phyloP scores from a whole-genome alignment of 53 echinoderm and acorn worm genomes.

The Mesocentrotus franciscanus region DNA sequence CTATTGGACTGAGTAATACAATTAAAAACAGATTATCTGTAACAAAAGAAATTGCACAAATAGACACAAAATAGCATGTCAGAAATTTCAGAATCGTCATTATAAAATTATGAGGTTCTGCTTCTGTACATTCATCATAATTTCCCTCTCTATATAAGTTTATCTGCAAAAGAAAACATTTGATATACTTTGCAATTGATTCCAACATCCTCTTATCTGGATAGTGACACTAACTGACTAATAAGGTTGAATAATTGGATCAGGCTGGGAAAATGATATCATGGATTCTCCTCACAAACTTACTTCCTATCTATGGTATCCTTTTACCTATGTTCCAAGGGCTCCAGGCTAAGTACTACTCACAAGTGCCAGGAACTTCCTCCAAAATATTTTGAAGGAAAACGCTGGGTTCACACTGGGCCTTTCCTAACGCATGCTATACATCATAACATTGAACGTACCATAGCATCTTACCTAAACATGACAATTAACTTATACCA shows the following conservation, averaged over 20 bases:
- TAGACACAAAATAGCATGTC: too few species aligned
- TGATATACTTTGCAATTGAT: neutral
- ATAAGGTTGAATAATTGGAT: neutral
- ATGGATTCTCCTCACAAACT: neutral
- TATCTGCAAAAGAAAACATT: neutral
- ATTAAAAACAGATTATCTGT: too few species aligned
- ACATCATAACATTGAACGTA: neutral
- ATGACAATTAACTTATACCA: too few species aligned
- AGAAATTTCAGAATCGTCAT: too few species aligned
- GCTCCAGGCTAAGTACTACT: constrained; percentile 1
- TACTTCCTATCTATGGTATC: neutral
- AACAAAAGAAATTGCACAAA: too few species aligned
- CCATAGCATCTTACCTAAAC: neutral
- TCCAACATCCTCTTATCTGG: neutral
- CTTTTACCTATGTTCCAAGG: neutral
- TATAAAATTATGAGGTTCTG: neutral
- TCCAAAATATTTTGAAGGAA: constrained; percentile 1
- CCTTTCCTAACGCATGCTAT: neutral
- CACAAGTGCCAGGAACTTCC: constrained; percentile 16
- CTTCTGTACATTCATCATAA: neutral
- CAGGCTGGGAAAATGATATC: neutral
- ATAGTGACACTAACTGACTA: neutral
- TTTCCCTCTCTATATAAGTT: neutral
- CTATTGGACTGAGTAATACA: too few species aligned
- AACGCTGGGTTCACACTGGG: neutral